phyloP scores from a whole-genome alignment of 1,140 invertebrate genomes.

The Hylaeus volcanicus region DNA sequence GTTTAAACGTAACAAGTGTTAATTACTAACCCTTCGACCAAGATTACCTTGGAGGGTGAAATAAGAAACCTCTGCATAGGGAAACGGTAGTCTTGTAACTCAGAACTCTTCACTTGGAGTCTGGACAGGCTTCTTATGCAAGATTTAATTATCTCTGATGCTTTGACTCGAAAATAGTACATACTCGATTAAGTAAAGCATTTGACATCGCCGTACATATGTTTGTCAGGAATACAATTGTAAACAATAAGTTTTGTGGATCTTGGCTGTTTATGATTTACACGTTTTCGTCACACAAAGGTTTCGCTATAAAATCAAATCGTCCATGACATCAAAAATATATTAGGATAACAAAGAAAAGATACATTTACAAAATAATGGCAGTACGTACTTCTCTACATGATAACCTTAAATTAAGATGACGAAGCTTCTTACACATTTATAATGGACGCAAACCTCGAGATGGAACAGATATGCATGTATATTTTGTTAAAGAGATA shows the following conservation, averaged over 20 bases:
- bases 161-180: no score
- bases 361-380: slow-evolving; percentile 48
- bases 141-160: no score
- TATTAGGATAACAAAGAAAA: slow-evolving; percentile 24
- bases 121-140: no score
- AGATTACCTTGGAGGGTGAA: no score
- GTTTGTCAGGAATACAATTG: no score
- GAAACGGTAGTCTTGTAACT: no score
- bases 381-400: slow-evolving; percentile 30
- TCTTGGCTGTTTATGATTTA: background rate
- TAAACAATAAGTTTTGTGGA: background rate
- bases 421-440: slow-evolving; percentile 9
- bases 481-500: background rate
- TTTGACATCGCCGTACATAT: no score
- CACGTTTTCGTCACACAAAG: background rate
- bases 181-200: no score
- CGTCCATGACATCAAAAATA: slow-evolving; percentile 27
- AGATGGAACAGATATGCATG: slow-evolving; percentile 9
- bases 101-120: no score
- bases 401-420: slow-evolving; percentile 36
- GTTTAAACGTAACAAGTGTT: no score
- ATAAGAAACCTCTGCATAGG: no score
- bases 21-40: no score
- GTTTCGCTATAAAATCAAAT: slow-evolving; percentile 4
- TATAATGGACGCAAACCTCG: slow-evolving; percentile 13